These are phyloP conservation scores for Bolinopsis microptera DNA, from an alignment of 37 sponge, comb jelly and placozoan genomes.

Conservation along the genomic window DNA sequence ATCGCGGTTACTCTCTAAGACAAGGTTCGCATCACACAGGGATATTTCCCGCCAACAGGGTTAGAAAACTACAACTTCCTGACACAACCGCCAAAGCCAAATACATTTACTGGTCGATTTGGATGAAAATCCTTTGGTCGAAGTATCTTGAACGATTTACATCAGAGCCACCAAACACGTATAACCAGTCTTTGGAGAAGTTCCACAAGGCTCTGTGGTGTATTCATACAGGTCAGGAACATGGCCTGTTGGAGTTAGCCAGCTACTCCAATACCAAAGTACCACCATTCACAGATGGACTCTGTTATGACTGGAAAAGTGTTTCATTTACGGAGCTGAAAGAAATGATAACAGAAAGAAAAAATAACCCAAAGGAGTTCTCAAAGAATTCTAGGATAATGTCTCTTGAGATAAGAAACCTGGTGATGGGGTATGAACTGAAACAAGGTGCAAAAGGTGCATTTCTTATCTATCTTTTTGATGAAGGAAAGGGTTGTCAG, in stretches of 20 bases:
- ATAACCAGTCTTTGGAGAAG: background rate
- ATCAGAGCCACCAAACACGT: background rate
- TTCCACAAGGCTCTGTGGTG: background rate
- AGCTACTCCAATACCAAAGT: background rate
- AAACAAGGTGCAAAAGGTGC: conserved; percentile 7
- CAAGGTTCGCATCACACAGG: conserved; percentile 2
- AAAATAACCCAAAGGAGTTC: background rate
- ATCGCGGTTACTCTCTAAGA: background rate
- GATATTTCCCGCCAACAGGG: conserved; percentile 17
- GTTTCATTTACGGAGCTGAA: background rate
- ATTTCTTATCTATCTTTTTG: background rate
- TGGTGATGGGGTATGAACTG: background rate
- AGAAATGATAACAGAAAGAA: background rate
- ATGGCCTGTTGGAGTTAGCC: background rate
- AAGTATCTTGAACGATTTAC: background rate
- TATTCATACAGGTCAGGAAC: background rate
- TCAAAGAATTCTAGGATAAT: background rate
- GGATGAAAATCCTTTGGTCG: background rate
- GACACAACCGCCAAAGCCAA: background rate
- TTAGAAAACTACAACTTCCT: background rate
- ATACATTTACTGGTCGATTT: background rate
- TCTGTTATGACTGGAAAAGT: background rate
- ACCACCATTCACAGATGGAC: background rate
- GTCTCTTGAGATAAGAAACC: background rate
- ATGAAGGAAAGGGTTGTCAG: background rate